phyloP scores from a whole-genome alignment of 2,888 invertebrate species.

The Fragum whitleyi region DNA sequence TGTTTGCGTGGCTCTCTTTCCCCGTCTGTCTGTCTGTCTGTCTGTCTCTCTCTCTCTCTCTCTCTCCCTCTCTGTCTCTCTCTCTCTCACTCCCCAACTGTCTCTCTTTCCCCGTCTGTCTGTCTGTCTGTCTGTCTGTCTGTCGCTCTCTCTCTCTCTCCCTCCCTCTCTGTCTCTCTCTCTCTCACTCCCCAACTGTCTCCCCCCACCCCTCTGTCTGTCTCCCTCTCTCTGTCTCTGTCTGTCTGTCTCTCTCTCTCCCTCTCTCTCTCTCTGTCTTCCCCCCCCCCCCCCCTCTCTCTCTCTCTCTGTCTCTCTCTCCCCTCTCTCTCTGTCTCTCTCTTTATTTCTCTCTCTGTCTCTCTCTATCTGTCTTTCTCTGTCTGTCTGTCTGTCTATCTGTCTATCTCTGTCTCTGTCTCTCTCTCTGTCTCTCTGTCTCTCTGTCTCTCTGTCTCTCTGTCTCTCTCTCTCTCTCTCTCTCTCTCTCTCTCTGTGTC shows the following conservation, averaged over 20 bases:
- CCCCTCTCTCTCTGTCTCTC: background rate
- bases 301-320: conserved; percentile 11
- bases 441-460: background rate
- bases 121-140: no score
- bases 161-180: background rate
- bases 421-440: background rate
- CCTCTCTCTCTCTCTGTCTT: conserved; percentile 18
- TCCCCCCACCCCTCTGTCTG: background rate
- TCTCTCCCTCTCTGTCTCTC: background rate
- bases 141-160: no score
- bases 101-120: background rate
- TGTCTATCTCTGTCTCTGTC: no score
- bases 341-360: background rate
- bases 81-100: background rate
- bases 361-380: no score
- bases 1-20: no score
- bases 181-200: background rate
- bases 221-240: conserved; percentile 7
- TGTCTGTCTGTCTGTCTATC: no score
- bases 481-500: background rate
- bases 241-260: conserved; percentile 14
- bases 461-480: background rate
- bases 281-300: no score
- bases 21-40: no score
- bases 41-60: background rate